These are phyloP conservation scores for Cebidichthys violaceus DNA, from an alignment of 2,113 vertebrate species.

Conservation along the genomic window DNA sequence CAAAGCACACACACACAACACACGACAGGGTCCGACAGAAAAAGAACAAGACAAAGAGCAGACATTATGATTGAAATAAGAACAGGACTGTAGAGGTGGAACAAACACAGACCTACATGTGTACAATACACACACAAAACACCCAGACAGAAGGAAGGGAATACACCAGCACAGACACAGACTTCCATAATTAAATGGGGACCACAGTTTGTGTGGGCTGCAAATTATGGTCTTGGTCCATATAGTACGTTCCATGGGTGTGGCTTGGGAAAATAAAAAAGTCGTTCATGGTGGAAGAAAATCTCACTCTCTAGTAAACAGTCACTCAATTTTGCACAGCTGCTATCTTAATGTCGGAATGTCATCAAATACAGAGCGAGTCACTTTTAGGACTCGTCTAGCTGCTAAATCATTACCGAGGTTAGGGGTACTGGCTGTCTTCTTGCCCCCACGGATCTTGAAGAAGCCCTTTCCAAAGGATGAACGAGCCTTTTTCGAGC, in stretches of 20 bases:
- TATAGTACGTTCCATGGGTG: constrained; percentile 58
- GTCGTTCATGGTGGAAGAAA: constrained; percentile 15
- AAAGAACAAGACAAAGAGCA: constrained; percentile 85
- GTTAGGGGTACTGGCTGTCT: constrained; percentile 91
- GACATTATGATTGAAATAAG: constrained; percentile 71
- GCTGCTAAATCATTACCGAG: constrained; percentile 84
- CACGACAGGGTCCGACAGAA: constrained; percentile 84
- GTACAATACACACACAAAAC: not conserved
- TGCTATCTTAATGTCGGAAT: not conserved
- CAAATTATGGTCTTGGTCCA: constrained; percentile 68
- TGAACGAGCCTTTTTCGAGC: constrained; percentile 91
- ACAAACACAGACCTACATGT: constrained; percentile 40
- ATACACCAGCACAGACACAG: constrained; percentile 37
- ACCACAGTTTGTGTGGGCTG: constrained; percentile 66
- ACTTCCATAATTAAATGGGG: constrained; percentile 67
- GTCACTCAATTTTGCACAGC: not conserved
- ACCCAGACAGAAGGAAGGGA: constrained; percentile 29
- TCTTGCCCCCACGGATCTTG: constrained; percentile 93
- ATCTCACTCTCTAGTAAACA: constrained; percentile 23
- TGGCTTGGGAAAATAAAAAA: constrained; percentile 60
- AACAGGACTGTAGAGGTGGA: constrained; percentile 31
- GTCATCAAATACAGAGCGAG: not conserved
- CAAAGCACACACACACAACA: constrained; percentile 88
- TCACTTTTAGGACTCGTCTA: not conserved
- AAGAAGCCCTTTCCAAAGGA: constrained; percentile 98